A percentile compares a stretch with the other conserved stretches of the same genome.
These are phyloP conservation scores for Drosophila subobscura DNA, from an alignment of 1,140 invertebrate genomes.

Conservation along the genomic window DNA sequence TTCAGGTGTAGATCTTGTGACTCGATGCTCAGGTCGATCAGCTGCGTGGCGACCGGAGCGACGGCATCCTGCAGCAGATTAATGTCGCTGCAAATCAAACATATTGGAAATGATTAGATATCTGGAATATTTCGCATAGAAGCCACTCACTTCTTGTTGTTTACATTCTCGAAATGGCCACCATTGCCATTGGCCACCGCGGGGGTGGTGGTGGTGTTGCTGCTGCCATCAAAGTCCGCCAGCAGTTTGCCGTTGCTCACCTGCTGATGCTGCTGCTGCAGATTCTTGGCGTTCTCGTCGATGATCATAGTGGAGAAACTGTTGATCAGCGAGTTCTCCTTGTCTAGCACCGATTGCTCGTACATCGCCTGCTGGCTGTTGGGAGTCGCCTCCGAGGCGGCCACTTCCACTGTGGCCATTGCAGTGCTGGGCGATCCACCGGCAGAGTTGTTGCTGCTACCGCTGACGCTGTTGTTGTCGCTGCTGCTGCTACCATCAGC, in stretches of 20 bases:
- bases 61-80: conserved; percentile 77
- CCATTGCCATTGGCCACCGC: conserved; percentile 79
- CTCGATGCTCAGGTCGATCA: conserved; percentile 82
- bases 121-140: too few relatives aligned
- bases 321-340: conserved; percentile 81
- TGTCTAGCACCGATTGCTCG: conserved; percentile 82
- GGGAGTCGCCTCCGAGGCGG: conserved; percentile 44
- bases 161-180: conserved; percentile 82
- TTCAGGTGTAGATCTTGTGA: conserved; percentile 82
- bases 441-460: conserved; percentile 65
- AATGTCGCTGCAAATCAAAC: conserved; percentile 64
- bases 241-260: conserved; percentile 79
- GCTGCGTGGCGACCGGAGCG: conserved; percentile 68
- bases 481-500: conserved; percentile 41
- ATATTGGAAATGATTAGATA: not conserved
- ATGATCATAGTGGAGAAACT: conserved; percentile 83
- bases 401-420: conserved; percentile 8
- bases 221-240: conserved; percentile 63
- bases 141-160: conserved; percentile 80
- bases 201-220: conserved; percentile 30
- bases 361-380: conserved; percentile 73
- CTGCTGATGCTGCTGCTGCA: conserved; percentile 67
- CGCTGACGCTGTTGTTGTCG: conserved; percentile 45
- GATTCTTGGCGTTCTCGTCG: conserved; percentile 81
- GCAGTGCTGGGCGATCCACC: conserved; percentile 58